Base-by-base conservation (phyloP, 2,888 invertebrate species). In the Noctua pronuba region DNA sequence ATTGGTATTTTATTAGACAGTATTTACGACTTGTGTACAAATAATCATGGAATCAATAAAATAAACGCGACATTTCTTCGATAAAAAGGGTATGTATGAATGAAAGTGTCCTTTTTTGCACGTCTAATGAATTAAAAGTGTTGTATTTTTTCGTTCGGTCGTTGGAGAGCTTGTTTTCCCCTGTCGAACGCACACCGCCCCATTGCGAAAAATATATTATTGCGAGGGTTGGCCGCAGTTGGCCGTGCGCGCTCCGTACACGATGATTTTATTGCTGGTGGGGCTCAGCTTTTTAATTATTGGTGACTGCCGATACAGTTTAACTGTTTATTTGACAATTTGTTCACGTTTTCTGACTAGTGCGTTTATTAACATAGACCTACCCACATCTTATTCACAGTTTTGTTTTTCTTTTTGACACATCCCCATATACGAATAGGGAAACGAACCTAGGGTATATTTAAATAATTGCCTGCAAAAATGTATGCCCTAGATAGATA, bases 11-110 rank as follows among this genome's bases (percentile, higher is more conserved):
- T 76, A 82, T 83, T 82, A 28, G 71, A 77, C 88, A 90, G 88
- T 86, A 86, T 90, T 85, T 83, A 89, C 85, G 89, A 86, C 93
- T 94, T 93, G 92, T 94, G 93, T 93, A 93, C 92, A 94, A 92
- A 92, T 92, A 94, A 65, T 65, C 94, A 94, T 95, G 95, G 96
- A 96, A 96, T 95, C 95, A 90, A 96, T 96, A 95, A 88, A 89
- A 89, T 89, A 89, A 85, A 90, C 86, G 83, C 88, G 82, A 88
- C 90, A 90, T 91, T 92, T 91, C 88, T 90, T 91, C 90, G 62
- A 89, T 92, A 89, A 87, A 91, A 91, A 89, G 90, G 95, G 96
- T 96, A 95, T 90, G 96, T 95, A 93, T 95, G 91, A 95, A 94
- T 94, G 89, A 95, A 94, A 94, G 85, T 90, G 69, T 65, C 79